Conservation (phyloP, 1,140 invertebrate species). For the Drosophila saltans region DNA sequence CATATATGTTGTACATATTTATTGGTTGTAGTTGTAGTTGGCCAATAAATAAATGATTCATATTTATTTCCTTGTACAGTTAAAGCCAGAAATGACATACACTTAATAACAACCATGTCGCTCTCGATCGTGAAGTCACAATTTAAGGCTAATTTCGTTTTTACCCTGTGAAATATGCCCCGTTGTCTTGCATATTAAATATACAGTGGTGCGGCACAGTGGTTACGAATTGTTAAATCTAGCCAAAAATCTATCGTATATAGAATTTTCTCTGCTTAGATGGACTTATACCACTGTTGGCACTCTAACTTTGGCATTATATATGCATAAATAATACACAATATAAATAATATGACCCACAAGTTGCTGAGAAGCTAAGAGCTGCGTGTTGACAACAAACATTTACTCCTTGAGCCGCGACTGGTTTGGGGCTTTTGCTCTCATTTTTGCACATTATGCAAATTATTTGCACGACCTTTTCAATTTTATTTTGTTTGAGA, state of each 20-base stretch:
- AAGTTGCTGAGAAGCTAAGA: slow-evolving; percentile 26
- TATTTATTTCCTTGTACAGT: slow-evolving; percentile 30
- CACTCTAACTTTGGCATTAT: slow-evolving; percentile 44
- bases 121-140: slow-evolving; percentile 47
- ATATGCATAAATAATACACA: slow-evolving; percentile 73
- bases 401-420: slow-evolving; percentile 20
- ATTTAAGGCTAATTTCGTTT: slow-evolving; percentile 74
- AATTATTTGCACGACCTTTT: slow-evolving; percentile 77
- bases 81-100: neutral
- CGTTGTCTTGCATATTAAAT: slow-evolving; percentile 66
- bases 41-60: slow-evolving; percentile 54
- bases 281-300: slow-evolving; percentile 22
- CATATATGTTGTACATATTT: slow-evolving; percentile 20
- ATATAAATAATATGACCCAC: slow-evolving; percentile 64
- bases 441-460: slow-evolving; percentile 57
- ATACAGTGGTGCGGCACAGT: slow-evolving; percentile 35
- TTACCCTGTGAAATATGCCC: slow-evolving; percentile 59
- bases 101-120: slow-evolving; percentile 66
- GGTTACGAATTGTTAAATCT: neutral
- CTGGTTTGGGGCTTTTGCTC: slow-evolving; percentile 28
- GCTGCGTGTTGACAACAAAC: slow-evolving; percentile 43
- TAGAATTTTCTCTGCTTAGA: neutral
- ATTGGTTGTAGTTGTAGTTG: slow-evolving; percentile 7
- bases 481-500: slow-evolving; percentile 68
- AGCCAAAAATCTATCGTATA: neutral